Percentiles rank a stretch among this genome's conserved stretches.
These are phyloP conservation scores for Phocides pigmalion DNA, from an alignment of 1,140 invertebrate genomes.

Conservation along the genomic window DNA sequence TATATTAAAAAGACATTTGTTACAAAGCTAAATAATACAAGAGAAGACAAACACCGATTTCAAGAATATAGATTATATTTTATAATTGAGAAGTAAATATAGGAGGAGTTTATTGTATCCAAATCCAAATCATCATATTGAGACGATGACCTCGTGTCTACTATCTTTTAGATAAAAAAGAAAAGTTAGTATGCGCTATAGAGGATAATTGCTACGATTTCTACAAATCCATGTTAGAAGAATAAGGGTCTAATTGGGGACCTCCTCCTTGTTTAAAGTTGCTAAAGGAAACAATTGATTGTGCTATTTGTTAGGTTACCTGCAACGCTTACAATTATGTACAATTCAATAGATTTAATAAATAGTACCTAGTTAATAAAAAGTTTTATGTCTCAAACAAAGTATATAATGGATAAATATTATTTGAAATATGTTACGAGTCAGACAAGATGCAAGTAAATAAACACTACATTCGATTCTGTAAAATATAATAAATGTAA, in stretches of 20 bases:
- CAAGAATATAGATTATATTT: neutral
- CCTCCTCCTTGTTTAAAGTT: neutral
- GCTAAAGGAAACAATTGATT: neutral
- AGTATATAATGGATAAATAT: constrained; percentile 22
- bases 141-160: no score
- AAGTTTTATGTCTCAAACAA: constrained; percentile 11
- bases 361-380: neutral
- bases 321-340: constrained; percentile 33
- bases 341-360: constrained; percentile 33
- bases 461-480: neutral
- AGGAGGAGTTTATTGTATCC: no score
- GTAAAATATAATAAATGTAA: neutral
- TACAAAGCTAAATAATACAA: neutral
- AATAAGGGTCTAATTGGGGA: neutral
- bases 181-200: no score
- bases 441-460: constrained; percentile 8
- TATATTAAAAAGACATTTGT: constrained; percentile 14
- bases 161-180: no score
- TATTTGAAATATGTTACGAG: constrained; percentile 19
- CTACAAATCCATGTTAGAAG: no score
- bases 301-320: constrained; percentile 35
- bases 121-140: no score
- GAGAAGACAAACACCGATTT: neutral
- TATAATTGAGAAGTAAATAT: no score
- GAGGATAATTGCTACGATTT: no score